These are phyloP conservation scores for Temnothorax unifasciatus DNA, from an alignment of 2,888 invertebrate species.

Conservation along the genomic window DNA sequence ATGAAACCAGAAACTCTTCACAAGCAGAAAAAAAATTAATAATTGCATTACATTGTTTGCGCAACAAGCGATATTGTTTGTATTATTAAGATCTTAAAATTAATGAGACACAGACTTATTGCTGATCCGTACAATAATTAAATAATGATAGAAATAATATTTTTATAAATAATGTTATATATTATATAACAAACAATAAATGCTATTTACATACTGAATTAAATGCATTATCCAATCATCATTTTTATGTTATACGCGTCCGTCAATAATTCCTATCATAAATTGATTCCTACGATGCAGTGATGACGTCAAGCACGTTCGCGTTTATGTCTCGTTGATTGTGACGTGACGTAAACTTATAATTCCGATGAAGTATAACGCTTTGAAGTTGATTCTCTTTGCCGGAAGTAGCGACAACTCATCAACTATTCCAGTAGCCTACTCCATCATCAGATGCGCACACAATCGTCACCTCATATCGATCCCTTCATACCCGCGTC, in stretches of 20 bases:
- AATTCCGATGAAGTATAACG: conserved; percentile 22
- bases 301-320: conserved; percentile 44
- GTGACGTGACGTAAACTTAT: conserved; percentile 28
- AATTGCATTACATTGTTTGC: neutral
- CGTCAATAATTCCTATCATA: neutral
- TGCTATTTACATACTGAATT: neutral
- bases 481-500: conserved; percentile 9
- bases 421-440: conserved; percentile 34
- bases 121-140: neutral
- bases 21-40: neutral
- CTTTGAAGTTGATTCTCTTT: conserved; percentile 8
- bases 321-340: neutral
- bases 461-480: conserved; percentile 42
- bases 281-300: neutral
- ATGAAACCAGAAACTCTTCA: neutral
- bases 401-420: conserved; percentile 7
- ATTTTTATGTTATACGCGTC: neutral
- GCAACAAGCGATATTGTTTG: neutral
- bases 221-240: neutral
- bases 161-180: neutral
- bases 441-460: conserved; percentile 14
- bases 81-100: neutral
- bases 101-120: neutral
- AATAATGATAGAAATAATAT: neutral
- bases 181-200: neutral